Conservation (phyloP, 2,113 vertebrate genomes). For the Climacteris rufus region DNA sequence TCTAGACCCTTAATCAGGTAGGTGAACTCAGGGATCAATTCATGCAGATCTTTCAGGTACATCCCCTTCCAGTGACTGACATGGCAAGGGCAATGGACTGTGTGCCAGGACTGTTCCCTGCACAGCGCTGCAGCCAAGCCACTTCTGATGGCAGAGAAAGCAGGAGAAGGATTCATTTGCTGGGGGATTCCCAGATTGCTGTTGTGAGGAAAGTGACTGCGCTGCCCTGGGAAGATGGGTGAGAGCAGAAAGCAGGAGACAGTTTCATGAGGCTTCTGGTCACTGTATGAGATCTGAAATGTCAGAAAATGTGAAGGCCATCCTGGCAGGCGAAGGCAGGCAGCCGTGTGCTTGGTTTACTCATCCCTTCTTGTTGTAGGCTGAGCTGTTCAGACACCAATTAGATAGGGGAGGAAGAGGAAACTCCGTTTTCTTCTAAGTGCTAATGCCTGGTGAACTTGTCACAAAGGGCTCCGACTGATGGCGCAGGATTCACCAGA, state of each 20-base stretch:
- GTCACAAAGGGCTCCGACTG: neutral
- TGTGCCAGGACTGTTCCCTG: neutral
- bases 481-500: neutral
- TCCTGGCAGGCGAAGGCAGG: neutral
- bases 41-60: neutral
- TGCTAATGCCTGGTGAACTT: neutral
- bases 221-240: neutral
- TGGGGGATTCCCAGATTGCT: neutral
- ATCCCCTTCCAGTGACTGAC: neutral
- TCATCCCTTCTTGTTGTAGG: neutral
- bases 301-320: neutral
- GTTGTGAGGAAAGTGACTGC: neutral
- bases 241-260: neutral
- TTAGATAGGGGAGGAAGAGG: neutral
- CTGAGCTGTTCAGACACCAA: neutral
- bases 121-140: neutral
- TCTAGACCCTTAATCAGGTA: neutral
- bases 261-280: neutral
- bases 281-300: neutral
- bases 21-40: neutral
- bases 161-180: neutral
- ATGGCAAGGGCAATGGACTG: neutral
- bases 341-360: neutral
- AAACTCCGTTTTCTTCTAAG: neutral
- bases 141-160: neutral